Conservation (phyloP, 2,113 vertebrate species). For the Cyanoliseus patagonus region DNA sequence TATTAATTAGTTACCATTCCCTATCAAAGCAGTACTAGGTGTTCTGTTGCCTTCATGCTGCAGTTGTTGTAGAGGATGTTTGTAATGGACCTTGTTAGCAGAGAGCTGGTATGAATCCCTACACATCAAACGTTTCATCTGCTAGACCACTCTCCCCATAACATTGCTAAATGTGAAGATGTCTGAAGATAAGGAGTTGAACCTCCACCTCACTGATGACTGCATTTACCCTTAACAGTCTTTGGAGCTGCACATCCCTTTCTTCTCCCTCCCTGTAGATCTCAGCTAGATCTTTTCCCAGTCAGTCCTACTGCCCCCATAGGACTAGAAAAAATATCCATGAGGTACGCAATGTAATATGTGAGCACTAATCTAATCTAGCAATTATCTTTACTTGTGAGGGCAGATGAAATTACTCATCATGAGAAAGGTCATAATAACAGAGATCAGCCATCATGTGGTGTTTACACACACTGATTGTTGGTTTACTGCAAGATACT, state of each 20-base stretch:
- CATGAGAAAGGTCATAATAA: conserved; percentile 46
- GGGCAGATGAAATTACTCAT: conserved; percentile 45
- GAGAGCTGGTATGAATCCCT: not conserved
- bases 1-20: not conserved
- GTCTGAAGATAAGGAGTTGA: not conserved
- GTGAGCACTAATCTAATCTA: conserved; percentile 37
- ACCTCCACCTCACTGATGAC: not conserved
- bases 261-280: not conserved
- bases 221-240: not conserved
- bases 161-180: not conserved
- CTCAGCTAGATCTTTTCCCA: not conserved
- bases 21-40: not conserved
- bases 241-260: not conserved
- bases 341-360: not conserved
- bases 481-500: not conserved
- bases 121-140: not conserved
- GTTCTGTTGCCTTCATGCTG: not conserved
- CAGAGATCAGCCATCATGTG: conserved; percentile 45
- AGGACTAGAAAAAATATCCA: not conserved
- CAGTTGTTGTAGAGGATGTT: not conserved
- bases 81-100: not conserved
- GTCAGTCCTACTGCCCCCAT: not conserved
- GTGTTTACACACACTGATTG: conserved; percentile 55
- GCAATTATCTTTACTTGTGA: conserved; percentile 39
- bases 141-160: not conserved